phyloP scores from a whole-genome alignment of 2,888 invertebrate genomes.

The Archips crataeganus region DNA sequence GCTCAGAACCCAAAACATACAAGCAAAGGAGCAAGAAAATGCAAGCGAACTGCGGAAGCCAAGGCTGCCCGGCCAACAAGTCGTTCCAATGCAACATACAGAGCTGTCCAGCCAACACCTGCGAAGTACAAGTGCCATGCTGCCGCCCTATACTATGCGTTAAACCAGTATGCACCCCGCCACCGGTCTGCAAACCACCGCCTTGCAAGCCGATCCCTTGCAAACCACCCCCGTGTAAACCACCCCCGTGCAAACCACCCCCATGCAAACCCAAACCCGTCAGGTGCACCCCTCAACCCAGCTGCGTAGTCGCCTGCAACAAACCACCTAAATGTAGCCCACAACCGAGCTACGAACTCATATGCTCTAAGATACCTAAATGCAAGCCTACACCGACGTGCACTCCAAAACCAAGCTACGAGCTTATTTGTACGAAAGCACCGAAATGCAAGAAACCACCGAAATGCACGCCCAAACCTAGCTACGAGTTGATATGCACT shows the following conservation, averaged over 20 bases:
- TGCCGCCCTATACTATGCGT: not conserved
- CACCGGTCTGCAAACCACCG: not conserved
- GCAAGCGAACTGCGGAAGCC: not conserved
- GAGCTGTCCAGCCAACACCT: not conserved
- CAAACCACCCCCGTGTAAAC: not conserved
- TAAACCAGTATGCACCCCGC: not conserved
- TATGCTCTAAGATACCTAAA: not conserved
- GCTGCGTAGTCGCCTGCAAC: not conserved
- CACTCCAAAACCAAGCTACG: not conserved
- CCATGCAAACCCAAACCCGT: not conserved
- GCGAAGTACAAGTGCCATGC: not conserved
- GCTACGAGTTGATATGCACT: not conserved
- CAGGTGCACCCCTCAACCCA: not conserved
- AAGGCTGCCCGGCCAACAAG: not conserved
- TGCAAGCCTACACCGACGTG: not conserved
- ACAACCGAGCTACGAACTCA: not conserved
- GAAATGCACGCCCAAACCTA: not conserved
- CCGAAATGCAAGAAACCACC: not conserved
- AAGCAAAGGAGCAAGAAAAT: not conserved
- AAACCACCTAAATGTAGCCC: not conserved
- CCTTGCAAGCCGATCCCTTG: not conserved
- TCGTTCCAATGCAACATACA: not conserved
- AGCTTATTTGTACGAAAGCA: not conserved
- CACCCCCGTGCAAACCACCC: too few species aligned
- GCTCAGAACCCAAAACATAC: not conserved